These are phyloP conservation scores for Siniperca knerii DNA, from an alignment of 2,113 vertebrate species.

Conservation along the genomic window DNA sequence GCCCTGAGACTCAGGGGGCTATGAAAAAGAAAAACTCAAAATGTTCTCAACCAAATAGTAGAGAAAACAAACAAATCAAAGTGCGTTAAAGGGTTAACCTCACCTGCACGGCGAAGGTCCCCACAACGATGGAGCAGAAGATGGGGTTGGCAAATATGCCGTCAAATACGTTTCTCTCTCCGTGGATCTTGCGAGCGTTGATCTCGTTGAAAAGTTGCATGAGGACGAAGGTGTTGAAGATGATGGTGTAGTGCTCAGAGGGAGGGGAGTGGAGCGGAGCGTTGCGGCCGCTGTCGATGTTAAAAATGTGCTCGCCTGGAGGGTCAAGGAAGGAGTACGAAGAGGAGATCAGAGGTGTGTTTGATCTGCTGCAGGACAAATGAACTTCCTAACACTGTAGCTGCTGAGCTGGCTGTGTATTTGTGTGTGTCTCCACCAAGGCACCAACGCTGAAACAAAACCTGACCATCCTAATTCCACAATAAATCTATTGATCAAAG, in stretches of 20 bases:
- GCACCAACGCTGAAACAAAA: neutral
- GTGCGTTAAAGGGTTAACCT: neutral
- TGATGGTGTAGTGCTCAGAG: constrained; percentile 91
- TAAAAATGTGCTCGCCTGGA: constrained; percentile 91
- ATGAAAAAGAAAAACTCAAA: neutral
- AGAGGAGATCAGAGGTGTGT: neutral
- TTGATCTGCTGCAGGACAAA: neutral
- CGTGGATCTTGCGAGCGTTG: constrained; percentile 89
- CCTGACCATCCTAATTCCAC: neutral
- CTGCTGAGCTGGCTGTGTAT: neutral
- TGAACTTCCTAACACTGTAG: neutral
- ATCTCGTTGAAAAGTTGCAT: constrained; percentile 93
- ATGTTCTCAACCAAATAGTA: neutral
- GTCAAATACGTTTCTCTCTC: constrained; percentile 89
- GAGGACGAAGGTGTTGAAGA: constrained; percentile 88
- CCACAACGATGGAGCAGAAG: constrained; percentile 90
- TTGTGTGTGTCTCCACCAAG: neutral
- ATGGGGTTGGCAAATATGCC: constrained; percentile 89
- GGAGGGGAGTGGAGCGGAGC: constrained; percentile 90
- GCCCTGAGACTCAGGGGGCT: neutral
- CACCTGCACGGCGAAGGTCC: constrained; percentile 87
- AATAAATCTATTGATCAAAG: neutral
- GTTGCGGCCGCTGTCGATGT: constrained; percentile 91
- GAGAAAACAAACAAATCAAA: neutral
- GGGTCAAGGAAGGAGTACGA: neutral